Evolutionary conservation across 2,113 vertebrate species (phyloP).

Genomic region (Erythrolamprus reginae): DNA sequence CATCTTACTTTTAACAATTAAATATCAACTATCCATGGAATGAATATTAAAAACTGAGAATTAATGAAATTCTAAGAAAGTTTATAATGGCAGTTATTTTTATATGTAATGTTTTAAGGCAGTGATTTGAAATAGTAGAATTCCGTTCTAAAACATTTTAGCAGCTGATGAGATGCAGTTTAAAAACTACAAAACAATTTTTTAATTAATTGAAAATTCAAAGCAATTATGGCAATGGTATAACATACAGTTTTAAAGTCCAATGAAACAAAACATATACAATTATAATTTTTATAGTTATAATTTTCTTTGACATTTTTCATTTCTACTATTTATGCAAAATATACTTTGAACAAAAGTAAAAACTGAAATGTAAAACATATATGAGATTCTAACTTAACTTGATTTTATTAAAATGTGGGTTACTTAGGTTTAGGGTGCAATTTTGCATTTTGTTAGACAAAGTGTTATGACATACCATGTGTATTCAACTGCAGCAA

Average conservation of each 20-base stretch:
- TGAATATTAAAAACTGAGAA: background rate
- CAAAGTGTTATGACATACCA: background rate
- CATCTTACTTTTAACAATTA: background rate
- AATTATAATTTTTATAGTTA: background rate
- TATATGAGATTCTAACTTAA: background rate
- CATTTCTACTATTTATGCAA: background rate
- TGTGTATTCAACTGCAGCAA: background rate
- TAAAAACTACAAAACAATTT: background rate
- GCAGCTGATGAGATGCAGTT: background rate
- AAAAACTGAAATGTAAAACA: background rate
- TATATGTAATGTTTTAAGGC: background rate
- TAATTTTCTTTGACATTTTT: background rate
- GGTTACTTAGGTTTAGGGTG: background rate
- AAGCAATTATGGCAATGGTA: background rate
- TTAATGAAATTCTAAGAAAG: background rate
- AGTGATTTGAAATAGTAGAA: background rate
- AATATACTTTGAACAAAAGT: background rate
- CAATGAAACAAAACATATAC: background rate
- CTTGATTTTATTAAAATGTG: background rate
- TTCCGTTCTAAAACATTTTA: background rate
- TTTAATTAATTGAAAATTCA: background rate
- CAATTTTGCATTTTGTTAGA: background rate
- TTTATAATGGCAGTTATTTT: background rate
- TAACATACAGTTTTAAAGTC: background rate
- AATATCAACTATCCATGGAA: background rate